Evolutionary conservation across 1,140 invertebrate species (phyloP).

Genomic region (Bicyclus anynana): DNA sequence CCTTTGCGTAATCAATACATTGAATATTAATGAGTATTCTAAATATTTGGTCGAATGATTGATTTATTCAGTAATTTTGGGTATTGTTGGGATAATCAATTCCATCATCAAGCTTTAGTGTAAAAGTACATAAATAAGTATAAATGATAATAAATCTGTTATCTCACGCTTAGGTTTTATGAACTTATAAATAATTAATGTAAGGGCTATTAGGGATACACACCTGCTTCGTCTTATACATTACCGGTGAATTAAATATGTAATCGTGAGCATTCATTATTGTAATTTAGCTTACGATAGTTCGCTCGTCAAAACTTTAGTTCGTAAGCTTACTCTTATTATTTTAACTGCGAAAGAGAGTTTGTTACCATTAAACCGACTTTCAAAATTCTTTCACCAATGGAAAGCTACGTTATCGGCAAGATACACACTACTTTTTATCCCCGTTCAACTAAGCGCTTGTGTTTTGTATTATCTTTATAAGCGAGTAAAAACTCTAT

Average conservation of each 20-base stretch:
- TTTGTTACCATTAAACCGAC: no score
- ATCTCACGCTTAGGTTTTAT: slow-evolving; percentile 13
- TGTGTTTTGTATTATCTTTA: no score
- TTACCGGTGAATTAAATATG: slow-evolving; percentile 1
- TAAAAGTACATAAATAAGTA: slow-evolving; percentile 19
- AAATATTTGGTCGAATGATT: slow-evolving; percentile 30
- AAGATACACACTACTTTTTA: no score
- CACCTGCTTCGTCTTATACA: slow-evolving; percentile 10
- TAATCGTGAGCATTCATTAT: neutral
- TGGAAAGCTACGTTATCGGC: no score
- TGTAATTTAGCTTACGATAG: neutral
- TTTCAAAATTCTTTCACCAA: no score
- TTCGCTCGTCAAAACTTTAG: neutral
- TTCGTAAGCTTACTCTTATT: neutral
- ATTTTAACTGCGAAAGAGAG: no score
- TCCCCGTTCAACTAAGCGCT: no score
- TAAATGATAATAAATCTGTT: slow-evolving; percentile 25
- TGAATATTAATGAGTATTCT: slow-evolving; percentile 26
- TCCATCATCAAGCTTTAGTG: slow-evolving; percentile 19
- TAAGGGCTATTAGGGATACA: neutral
- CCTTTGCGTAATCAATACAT: slow-evolving; percentile 34
- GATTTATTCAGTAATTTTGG: slow-evolving; percentile 25
- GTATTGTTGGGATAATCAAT: slow-evolving; percentile 23
- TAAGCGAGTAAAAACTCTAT: no score
- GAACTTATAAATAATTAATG: slow-evolving; percentile 25